These are phyloP conservation scores for Umimayanthus kanabou DNA, from an alignment of 92 coral and sea anemone genomes.

Conservation along the genomic window DNA sequence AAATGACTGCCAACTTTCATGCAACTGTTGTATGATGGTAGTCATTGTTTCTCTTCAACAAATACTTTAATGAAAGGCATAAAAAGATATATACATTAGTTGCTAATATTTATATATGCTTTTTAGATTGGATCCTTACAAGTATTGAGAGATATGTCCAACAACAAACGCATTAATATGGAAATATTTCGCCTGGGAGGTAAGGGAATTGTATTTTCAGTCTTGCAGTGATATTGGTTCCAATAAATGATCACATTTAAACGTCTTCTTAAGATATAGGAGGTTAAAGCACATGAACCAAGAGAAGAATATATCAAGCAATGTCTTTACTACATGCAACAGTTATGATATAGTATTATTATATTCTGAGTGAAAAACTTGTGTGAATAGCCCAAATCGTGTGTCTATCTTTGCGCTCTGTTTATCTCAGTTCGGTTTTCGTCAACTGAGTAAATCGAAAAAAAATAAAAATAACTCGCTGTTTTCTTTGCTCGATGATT, in stretches of 20 bases:
- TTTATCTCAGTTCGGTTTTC: too few relatives aligned
- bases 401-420: too few relatives aligned
- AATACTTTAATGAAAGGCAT: background rate
- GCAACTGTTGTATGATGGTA: background rate
- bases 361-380: too few relatives aligned
- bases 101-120: background rate
- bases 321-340: background rate
- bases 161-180: conserved; percentile 61
- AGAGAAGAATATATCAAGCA: background rate
- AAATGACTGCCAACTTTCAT: too few relatives aligned
- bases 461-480: too few relatives aligned
- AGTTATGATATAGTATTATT: too few relatives aligned
- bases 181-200: conserved; percentile 83
- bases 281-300: background rate
- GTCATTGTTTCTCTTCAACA: background rate
- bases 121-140: conserved; percentile 76
- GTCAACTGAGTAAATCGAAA: too few relatives aligned
- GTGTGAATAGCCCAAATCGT: too few relatives aligned
- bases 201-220: conserved; percentile 7
- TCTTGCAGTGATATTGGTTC: background rate
- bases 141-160: conserved; percentile 61
- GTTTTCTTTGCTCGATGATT: too few relatives aligned
- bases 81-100: background rate
- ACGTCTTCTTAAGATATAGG: background rate
- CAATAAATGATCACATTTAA: too few relatives aligned